Base-by-base conservation (phyloP, 2,797 vertebrate species). In the Rousettus madagascariensis region DNA sequence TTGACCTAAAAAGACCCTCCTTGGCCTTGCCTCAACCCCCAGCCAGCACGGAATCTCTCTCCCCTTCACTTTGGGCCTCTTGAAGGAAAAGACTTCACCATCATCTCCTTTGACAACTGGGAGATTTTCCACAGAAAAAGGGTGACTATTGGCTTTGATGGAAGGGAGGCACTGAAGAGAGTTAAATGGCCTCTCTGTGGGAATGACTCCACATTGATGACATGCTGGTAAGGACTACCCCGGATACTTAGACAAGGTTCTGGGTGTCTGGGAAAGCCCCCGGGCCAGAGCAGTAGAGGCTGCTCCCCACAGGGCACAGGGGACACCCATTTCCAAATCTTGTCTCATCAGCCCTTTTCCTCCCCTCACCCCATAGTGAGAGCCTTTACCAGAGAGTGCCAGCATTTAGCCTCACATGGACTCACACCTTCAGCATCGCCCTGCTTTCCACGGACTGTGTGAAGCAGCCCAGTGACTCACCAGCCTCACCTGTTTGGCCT, bases 391-490 rank as follows among this genome's bases (percentile, higher is more conserved):
- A 68, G 30, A 75, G 63, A 12, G 15, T 86, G 59, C 4, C 1
- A 33, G 24, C 12, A n/a, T 51, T 38, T 61, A 59, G 36, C 85
- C 9, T 84, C 71, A 8, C 1, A 0, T 8, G 38, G 77, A 38
- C 24, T 53, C 61, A 87, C 2, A 8, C 61, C 33, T 57, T 26
- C 80, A 10, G 8, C 38, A 24, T 20, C 1, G 10, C 51, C 71
- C 71, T 41, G 49, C 61, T 79, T 92, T 55, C 59, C 1, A 13
- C 51, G 41, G 86, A 69, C 90, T 69, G 20, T 12, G 33, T 20
- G 43, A 63, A 53, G 78, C 49, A 75, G 84, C 59, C 69, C n/a
- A 17, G 59, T 94, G 94, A 85, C 24, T 95, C 92, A 93, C 46
- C 22, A 49, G 38, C 79, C 79, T n/a, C 69, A 72, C 84, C 84